Conservation (phyloP, 2,113 vertebrate species). For the Nansenia antarctica region DNA sequence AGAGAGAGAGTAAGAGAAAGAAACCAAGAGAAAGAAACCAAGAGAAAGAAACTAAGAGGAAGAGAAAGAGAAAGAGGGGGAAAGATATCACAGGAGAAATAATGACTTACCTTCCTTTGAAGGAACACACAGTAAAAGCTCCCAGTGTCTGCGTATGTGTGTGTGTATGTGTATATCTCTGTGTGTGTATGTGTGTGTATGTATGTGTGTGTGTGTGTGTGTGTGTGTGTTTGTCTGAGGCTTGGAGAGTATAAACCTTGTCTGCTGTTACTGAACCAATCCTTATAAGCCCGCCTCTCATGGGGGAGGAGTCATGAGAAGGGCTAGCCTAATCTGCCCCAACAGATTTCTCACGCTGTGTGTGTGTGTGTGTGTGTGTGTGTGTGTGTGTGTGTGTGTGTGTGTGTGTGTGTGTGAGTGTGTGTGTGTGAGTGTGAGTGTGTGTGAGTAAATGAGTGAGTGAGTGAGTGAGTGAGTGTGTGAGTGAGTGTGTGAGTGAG, state of each 20-base stretch:
- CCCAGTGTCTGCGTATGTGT: not conserved
- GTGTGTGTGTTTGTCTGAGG: too few relatives aligned
- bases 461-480: not conserved
- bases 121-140: too few relatives aligned
- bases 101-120: not conserved
- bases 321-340: too few relatives aligned
- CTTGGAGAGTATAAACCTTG: not conserved
- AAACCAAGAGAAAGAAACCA: too few relatives aligned
- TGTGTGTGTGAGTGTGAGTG: conserved; percentile 4
- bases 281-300: not conserved
- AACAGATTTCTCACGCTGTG: too few relatives aligned
- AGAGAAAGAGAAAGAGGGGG: not conserved
- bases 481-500: not conserved
- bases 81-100: conserved; percentile 1
- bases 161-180: not conserved
- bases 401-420: not conserved
- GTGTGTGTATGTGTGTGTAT: not conserved
- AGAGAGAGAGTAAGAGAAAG: too few relatives aligned
- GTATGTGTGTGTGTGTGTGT: not conserved
- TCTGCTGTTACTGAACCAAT: not conserved
- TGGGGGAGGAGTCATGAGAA: not conserved
- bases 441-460: too few relatives aligned
- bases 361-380: not conserved
- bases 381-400: not conserved
- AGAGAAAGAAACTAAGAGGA: too few relatives aligned